phyloP scores from a whole-genome alignment of 1,140 invertebrate genomes.

The Euwallacea fornicatus region DNA sequence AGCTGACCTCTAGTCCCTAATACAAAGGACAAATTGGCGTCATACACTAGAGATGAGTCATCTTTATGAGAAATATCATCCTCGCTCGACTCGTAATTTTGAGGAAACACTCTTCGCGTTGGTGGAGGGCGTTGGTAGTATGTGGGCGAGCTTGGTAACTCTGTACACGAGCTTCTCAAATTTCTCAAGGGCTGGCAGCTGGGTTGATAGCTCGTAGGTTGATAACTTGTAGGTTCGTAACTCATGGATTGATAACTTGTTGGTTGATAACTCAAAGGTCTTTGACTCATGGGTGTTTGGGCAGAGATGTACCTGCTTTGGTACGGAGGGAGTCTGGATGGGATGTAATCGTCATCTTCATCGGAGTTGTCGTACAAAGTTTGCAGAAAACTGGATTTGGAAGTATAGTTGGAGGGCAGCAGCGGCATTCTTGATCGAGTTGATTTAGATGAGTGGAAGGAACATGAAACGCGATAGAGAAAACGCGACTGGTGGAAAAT shows the following conservation, averaged over 20 bases:
- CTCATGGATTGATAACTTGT: too few relatives aligned
- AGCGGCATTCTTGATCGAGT: conserved; percentile 29
- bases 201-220: neutral
- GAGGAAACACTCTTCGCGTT: conserved; percentile 66
- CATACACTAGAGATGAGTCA: conserved; percentile 75
- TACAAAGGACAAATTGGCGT: conserved; percentile 77
- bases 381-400: conserved; percentile 12
- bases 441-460: too few relatives aligned
- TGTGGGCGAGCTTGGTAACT: neutral
- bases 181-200: neutral
- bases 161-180: conserved; percentile 24
- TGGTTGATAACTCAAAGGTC: neutral
- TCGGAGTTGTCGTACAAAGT: neutral
- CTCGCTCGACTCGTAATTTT: conserved; percentile 57
- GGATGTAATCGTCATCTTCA: neutral
- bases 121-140: conserved; percentile 47
- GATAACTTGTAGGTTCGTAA: neutral
- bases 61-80: conserved; percentile 64
- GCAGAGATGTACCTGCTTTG: conserved; percentile 21
- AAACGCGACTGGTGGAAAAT: neutral
- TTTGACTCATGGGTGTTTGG: conserved; percentile 22
- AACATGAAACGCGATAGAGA: neutral
- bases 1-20: conserved; percentile 71
- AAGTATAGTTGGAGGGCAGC: conserved; percentile 35
- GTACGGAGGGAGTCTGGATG: neutral